Evolutionary conservation across 2,797 vertebrate species (phyloP), one percentile per base, ranked within the genome.

Genomic region (Dryobates pubescens): DNA sequence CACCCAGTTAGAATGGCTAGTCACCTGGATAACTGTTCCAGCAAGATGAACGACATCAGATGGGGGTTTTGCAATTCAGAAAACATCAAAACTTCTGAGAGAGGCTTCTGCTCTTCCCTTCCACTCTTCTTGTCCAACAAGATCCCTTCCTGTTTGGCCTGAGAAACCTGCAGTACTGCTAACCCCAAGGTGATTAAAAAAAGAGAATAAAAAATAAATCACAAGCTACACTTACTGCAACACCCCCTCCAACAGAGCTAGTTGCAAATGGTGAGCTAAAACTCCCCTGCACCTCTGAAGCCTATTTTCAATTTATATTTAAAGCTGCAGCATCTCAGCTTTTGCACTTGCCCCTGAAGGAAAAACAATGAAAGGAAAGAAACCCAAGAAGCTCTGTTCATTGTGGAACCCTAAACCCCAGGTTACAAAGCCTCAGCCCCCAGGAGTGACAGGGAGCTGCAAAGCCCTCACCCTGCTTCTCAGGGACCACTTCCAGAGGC

Each of bases 151-250:
- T 23, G 93, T 85, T 20, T 95, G 90, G 91, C 93, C 83, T 94
- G 93, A 93, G 94, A 92, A 95, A 96, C 93, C 75, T 94, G 96
- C 86, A 93, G 43, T 71, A 85, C 95, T 80, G 69, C 81, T 81
- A 83, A 87, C 83, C 91, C 43, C 86, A 92, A 68, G 82, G 91
- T 2, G 0, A 92, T 59, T n/a, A 57, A 86, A 94, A 78, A 61
- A 51, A 64, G 81, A 62, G 67, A 72, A 89, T 68, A 36, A 29
- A 56, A 86, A 61, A 38, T 13, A 54, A 71, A 59, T 86, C 86
- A 62, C 47, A 77, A 74, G 68, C 70, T 69, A 82, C 74, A 49
- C 59, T 78, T 45, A 63, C 27, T 34, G 53, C 59, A 82, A 74
- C 62, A 38, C 32, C 29, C 43, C 70, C 34, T 47, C 0, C 16